Evolutionary conservation across 1,140 invertebrate genomes (phyloP), one percentile per base, ranked within the genome.

Genomic region (Drosophila pachea): DNA sequence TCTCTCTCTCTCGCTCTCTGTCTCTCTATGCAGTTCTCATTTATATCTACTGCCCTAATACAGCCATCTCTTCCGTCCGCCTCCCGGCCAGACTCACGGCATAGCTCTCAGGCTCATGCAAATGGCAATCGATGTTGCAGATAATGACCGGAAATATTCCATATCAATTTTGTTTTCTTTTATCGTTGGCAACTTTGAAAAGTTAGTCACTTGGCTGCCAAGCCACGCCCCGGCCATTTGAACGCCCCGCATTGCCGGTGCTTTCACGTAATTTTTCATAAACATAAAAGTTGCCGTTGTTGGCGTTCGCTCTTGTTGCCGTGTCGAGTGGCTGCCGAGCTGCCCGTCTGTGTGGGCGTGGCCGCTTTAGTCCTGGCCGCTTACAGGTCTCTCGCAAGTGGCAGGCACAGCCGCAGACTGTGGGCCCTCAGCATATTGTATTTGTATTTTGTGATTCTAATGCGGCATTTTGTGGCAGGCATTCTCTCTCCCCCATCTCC

Each of bases 391-490:
- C 38, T n/a, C n/a, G 35, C 33, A 61, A 61, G 40, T 53, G 50
- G 52, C 50, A 52, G 61, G n/a, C n/a, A n/a, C 7, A 31, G 33
- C 76, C 68, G 70, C 66, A 68, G 66, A 63, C 42, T 70, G 56
- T 71, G 48, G 71, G 8, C 16, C 68, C 55, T 48, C 74, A 73
- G 77, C 77, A 81, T 81, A 81, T 81, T 81, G 77, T 81, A 81
- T 81, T 81, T 81, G 79, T 81, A 76, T 81, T 81, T 81, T 81
- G 77, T 81, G 77, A 81, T 81, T 81, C 81, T 81, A 81, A 81
- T 81, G 77, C 77, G 77, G 77, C 77, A 79, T 79, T 79, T 79
- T 81, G 77, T 81, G 78, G 78, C 78, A 70, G 63, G 76, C 58
- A 71, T 6, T 14, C 55, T 43, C 48, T 14, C 31, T 31, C n/a